Evolutionary conservation across 2,113 vertebrate genomes (phyloP).

Genomic region (Rana temporaria): DNA sequence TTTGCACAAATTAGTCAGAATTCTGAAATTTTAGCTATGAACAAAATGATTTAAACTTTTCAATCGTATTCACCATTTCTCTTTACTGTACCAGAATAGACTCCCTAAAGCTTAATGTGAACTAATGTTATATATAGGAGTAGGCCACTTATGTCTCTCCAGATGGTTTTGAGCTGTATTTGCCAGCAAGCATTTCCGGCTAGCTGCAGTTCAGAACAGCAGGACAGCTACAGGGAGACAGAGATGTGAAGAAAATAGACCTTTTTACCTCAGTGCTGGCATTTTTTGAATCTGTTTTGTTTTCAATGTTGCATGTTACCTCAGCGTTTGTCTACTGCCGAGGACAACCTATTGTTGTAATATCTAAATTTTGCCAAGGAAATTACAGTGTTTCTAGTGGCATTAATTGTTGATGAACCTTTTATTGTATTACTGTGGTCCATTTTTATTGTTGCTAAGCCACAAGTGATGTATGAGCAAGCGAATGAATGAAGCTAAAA

Average conservation of each 20-base stretch:
- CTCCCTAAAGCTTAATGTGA: slow-evolving; percentile 63
- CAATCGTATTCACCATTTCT: slow-evolving; percentile 77
- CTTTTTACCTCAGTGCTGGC: slow-evolving; percentile 61
- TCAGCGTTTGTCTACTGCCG: slow-evolving; percentile 45
- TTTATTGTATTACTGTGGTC: slow-evolving; percentile 33
- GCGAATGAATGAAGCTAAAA: slow-evolving; percentile 27
- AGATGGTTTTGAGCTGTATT: not conserved
- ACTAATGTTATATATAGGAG: not conserved
- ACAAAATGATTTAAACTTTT: slow-evolving; percentile 67
- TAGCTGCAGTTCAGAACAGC: slow-evolving; percentile 6
- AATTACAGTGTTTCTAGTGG: slow-evolving; percentile 46
- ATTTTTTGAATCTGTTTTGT: slow-evolving; percentile 38
- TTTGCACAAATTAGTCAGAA: slow-evolving; percentile 61
- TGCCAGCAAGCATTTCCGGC: slow-evolving; percentile 6
- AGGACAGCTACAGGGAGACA: not conserved
- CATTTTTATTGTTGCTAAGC: slow-evolving; percentile 15
- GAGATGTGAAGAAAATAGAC: slow-evolving; percentile 21
- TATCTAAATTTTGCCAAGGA: slow-evolving; percentile 54
- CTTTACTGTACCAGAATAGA: slow-evolving; percentile 55
- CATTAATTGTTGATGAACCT: slow-evolving; percentile 41
- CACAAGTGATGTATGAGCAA: slow-evolving; percentile 37
- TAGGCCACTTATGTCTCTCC: not conserved
- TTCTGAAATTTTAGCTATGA: slow-evolving; percentile 57
- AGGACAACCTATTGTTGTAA: slow-evolving; percentile 32
- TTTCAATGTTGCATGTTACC: slow-evolving; percentile 51